These are phyloP conservation scores for Vannuccia rotundouncinata DNA, from an alignment of 2,888 invertebrate species.

Conservation along the genomic window DNA sequence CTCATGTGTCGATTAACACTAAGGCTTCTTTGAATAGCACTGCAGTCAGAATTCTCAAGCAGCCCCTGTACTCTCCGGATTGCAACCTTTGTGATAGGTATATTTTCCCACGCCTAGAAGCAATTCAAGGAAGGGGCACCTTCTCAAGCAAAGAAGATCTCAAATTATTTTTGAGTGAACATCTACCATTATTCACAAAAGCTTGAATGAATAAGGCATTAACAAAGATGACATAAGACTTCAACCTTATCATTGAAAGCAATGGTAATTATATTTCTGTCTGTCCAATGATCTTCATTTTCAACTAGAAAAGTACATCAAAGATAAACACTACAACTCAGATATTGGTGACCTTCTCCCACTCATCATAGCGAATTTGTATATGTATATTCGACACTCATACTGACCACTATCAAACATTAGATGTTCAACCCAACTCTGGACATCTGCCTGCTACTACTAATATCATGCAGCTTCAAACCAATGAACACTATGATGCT, in stretches of 20 bases:
- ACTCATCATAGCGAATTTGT: background rate
- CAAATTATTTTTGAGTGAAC: background rate
- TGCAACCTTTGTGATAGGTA: too few species aligned
- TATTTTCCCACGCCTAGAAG: too few species aligned
- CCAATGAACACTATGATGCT: background rate
- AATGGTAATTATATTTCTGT: constrained; percentile 5
- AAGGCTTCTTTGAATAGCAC: too few species aligned
- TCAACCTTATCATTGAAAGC: background rate
- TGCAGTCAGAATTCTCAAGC: too few species aligned
- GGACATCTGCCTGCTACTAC: background rate
- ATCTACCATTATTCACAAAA: background rate
- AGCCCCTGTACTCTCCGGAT: too few species aligned
- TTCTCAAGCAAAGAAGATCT: background rate
- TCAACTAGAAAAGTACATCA: background rate
- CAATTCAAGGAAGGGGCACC: too few species aligned
- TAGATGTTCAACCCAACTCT: background rate
- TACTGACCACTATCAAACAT: background rate
- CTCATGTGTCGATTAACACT: too few species aligned
- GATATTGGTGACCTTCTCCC: constrained; percentile 14
- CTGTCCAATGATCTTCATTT: background rate
- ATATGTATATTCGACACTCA: constrained; percentile 10
- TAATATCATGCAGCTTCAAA: background rate
- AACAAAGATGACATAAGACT: background rate
- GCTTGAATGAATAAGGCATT: background rate
- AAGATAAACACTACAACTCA: constrained; percentile 15